A percentile compares a stretch with the other conserved stretches of the same genome.
phyloP scores from a whole-genome alignment of 2,888 invertebrate genomes.

The Chrysolina americana region DNA sequence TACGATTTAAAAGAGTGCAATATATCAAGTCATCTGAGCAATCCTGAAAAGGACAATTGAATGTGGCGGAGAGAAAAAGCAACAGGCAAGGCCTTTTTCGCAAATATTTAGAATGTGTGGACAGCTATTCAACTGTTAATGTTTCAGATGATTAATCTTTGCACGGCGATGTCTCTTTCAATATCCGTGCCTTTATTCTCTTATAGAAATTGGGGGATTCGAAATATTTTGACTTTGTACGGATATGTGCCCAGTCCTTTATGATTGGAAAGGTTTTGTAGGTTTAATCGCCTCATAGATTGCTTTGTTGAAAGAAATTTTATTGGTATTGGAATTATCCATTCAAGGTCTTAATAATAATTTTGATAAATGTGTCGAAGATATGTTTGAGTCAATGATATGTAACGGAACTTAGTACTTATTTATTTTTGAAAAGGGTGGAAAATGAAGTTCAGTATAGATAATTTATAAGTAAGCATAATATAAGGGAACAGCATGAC shows the following conservation, averaged over 20 bases:
- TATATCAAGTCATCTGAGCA: conserved; percentile 50
- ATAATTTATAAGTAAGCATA: too few relatives aligned
- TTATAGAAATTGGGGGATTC: conserved; percentile 41
- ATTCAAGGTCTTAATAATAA: too few relatives aligned
- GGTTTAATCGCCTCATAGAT: conserved; percentile 27
- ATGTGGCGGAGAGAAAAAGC: conserved; percentile 51
- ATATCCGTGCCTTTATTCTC: conserved; percentile 37
- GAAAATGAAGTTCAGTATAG: too few relatives aligned
- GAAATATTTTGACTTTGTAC: conserved; percentile 48
- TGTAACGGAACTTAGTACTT: too few relatives aligned
- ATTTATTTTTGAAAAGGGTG: too few relatives aligned
- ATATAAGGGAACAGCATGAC: too few relatives aligned
- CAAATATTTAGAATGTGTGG: conserved; percentile 61
- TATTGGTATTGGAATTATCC: neutral
- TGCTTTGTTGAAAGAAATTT: conserved; percentile 21
- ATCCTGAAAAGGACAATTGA: conserved; percentile 52
- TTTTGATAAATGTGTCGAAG: too few relatives aligned
- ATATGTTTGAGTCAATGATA: too few relatives aligned
- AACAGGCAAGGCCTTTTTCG: conserved; percentile 54
- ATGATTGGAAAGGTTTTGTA: conserved; percentile 25
- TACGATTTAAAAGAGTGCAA: conserved; percentile 45
- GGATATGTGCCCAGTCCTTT: conserved; percentile 28
- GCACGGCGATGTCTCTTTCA: conserved; percentile 46
- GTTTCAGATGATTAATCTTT: conserved; percentile 54
- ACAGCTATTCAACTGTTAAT: conserved; percentile 57